Conservation (phyloP, 2,797 vertebrate species). For the Hippoglossus hippoglossus region DNA sequence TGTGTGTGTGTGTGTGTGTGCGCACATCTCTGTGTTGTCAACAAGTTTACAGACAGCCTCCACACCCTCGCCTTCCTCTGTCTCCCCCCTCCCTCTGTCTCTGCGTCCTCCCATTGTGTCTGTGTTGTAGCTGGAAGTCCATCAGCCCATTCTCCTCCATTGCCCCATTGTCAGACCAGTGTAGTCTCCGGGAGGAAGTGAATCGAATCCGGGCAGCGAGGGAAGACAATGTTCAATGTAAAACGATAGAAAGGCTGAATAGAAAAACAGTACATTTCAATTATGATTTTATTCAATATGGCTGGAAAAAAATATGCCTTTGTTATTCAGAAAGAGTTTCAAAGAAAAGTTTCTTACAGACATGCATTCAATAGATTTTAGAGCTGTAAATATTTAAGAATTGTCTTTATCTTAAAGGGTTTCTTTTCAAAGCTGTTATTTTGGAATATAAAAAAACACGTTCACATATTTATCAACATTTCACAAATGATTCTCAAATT, state of each 20-base stretch:
- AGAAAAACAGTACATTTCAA: background rate
- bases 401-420: too few relatives aligned
- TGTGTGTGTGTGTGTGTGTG: conserved; percentile 2
- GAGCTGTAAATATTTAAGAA: too few relatives aligned
- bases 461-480: too few relatives aligned
- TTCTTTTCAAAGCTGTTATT: too few relatives aligned
- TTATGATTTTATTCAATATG: background rate
- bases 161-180: conserved; percentile 47
- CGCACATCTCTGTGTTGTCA: conserved; percentile 37
- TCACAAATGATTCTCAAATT: too few relatives aligned
- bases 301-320: too few relatives aligned
- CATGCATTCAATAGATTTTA: too few relatives aligned
- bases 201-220: conserved; percentile 35
- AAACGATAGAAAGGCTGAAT: conserved; percentile 18
- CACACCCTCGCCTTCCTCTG: conserved; percentile 32
- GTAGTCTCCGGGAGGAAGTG: conserved; percentile 16
- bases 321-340: too few relatives aligned
- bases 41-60: conserved; percentile 47
- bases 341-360: too few relatives aligned
- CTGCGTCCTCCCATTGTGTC: conserved; percentile 55
- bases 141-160: conserved; percentile 47
- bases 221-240: conserved; percentile 31
- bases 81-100: conserved; percentile 26
- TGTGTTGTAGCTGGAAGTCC: conserved; percentile 49
- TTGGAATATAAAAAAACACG: too few relatives aligned